These are phyloP conservation scores for Cheilosia vernalis DNA, from an alignment of 2,888 invertebrate genomes.

Conservation along the genomic window DNA sequence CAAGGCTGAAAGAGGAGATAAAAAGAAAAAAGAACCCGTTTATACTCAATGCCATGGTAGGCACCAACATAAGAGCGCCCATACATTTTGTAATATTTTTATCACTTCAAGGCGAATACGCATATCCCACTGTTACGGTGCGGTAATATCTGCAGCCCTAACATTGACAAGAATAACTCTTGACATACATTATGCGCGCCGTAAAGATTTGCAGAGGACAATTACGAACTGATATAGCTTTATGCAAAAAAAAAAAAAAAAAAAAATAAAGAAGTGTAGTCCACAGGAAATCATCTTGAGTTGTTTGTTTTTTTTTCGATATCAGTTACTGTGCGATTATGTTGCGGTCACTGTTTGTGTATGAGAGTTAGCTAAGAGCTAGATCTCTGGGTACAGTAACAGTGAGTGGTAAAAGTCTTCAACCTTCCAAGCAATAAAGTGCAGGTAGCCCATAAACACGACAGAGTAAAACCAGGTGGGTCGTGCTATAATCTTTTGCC, in stretches of 20 bases:
- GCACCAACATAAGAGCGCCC: background rate
- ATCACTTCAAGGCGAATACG: background rate
- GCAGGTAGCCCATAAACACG: no score
- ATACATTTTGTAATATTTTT: background rate
- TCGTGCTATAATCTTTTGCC: no score
- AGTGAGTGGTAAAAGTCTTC: background rate
- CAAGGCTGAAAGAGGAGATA: background rate
- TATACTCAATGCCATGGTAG: background rate
- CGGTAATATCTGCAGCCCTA: background rate
- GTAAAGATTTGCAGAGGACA: background rate
- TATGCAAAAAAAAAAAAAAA: background rate
- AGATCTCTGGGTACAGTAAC: background rate
- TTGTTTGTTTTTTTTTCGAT: background rate
- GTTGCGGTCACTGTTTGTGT: background rate
- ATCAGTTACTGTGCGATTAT: background rate
- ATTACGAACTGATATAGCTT: background rate
- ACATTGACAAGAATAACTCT: background rate
- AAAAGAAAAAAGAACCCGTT: background rate
- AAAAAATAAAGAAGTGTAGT: background rate
- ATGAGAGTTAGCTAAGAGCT: background rate
- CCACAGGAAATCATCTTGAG: conserved; percentile 3
- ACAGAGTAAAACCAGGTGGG: no score
- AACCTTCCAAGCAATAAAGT: no score
- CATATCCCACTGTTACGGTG: background rate
- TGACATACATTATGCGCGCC: background rate